phyloP scores from a whole-genome alignment of 2,113 vertebrate genomes.

The human region GRCh38 chr13:34134001-34134500 shows the following conservation, averaged over 20 bases:
- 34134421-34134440: no score
- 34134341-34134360: neutral
- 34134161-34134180: neutral
- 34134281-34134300: neutral
- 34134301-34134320: neutral
- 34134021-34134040: no score
- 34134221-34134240: neutral
- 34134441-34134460: neutral
- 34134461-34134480: neutral
- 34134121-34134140: neutral
- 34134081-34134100: neutral
- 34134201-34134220: neutral
- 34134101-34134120: neutral
- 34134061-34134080: no score
- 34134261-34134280: neutral
- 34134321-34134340: neutral
- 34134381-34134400: neutral
- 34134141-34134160: neutral
- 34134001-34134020: no score
- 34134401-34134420: neutral
- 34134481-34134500: neutral
- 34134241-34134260: neutral
- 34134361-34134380: neutral
- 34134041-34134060: no score
- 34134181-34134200: neutral